Evolutionary conservation across 2,797 vertebrate species (phyloP).

Genomic region (Pipistrellus nathusii): DNA sequence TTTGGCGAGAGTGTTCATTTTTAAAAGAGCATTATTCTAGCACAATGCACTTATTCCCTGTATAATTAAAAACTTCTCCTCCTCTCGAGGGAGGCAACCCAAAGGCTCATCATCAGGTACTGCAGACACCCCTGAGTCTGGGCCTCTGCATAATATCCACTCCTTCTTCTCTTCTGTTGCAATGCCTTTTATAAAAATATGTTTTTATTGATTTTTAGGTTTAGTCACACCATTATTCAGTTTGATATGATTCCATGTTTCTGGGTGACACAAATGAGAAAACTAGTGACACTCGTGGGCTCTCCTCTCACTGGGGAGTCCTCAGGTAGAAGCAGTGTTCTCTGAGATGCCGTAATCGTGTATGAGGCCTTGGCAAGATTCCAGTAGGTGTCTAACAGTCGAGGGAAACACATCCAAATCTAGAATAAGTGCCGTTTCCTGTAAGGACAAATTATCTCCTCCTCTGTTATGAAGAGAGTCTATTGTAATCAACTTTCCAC

Average conservation of each 20-base stretch:
- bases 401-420: background rate
- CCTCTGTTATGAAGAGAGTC: conserved; percentile 12
- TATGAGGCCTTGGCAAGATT: too few relatives aligned
- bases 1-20: background rate
- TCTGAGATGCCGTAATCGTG: background rate
- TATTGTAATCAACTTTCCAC: conserved; percentile 61
- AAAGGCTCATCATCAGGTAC: background rate
- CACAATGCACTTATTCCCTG: too few relatives aligned
- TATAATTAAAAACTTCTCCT: background rate
- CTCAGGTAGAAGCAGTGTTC: background rate
- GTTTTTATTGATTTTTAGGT: background rate
- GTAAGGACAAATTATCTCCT: background rate
- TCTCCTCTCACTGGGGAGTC: background rate
- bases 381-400: background rate
- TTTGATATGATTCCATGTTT: background rate
- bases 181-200: background rate
- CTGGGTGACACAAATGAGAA: background rate
- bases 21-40: background rate
- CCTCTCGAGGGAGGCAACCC: background rate
- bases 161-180: background rate
- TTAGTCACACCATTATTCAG: too few relatives aligned
- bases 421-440: conserved; percentile 10
- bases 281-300: background rate
- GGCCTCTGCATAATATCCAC: accelerated
- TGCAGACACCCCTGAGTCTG: background rate